These are phyloP conservation scores for Phyllostomus discolor DNA, from an alignment of 2,113 vertebrate genomes.

Conservation along the genomic window DNA sequence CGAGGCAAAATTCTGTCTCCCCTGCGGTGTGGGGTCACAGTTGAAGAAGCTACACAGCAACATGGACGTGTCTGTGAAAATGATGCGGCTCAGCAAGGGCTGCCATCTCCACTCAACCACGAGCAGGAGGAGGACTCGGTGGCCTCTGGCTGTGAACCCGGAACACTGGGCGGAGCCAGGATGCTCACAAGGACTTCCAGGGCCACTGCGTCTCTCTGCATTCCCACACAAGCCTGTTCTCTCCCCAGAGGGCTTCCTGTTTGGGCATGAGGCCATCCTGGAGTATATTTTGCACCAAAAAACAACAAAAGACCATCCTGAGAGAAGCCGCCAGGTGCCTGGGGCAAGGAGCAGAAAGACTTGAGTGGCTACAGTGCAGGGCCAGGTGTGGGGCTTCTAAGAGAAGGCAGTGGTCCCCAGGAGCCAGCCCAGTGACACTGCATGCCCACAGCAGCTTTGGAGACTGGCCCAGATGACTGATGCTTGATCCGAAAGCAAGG, in stretches of 20 bases:
- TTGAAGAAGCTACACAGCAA: neutral
- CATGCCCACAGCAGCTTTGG: neutral
- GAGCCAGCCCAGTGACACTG: conserved; percentile 85
- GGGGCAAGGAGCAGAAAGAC: conserved; percentile 75
- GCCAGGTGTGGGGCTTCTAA: conserved; percentile 80
- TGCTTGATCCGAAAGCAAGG: neutral
- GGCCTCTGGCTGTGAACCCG: conserved; percentile 85
- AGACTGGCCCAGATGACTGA: neutral
- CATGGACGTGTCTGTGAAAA: no score
- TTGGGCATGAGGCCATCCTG: conserved; percentile 85
- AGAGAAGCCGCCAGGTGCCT: conserved; percentile 83
- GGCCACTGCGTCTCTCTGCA: conserved; percentile 86
- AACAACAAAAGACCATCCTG: conserved; percentile 79
- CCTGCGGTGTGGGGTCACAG: no score
- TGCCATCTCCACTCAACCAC: conserved; percentile 85
- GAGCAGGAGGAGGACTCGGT: conserved; percentile 86
- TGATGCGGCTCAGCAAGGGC: conserved; percentile 54
- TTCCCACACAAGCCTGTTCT: conserved; percentile 83
- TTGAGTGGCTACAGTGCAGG: conserved; percentile 78
- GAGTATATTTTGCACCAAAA: conserved; percentile 84
- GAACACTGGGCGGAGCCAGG: conserved; percentile 83
- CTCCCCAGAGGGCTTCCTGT: conserved; percentile 84
- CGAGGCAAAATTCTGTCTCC: neutral
- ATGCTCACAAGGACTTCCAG: conserved; percentile 86
- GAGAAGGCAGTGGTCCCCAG: conserved; percentile 83